phyloP scores from a whole-genome alignment of 2,888 invertebrate species.

The Lochmaea capreae region DNA sequence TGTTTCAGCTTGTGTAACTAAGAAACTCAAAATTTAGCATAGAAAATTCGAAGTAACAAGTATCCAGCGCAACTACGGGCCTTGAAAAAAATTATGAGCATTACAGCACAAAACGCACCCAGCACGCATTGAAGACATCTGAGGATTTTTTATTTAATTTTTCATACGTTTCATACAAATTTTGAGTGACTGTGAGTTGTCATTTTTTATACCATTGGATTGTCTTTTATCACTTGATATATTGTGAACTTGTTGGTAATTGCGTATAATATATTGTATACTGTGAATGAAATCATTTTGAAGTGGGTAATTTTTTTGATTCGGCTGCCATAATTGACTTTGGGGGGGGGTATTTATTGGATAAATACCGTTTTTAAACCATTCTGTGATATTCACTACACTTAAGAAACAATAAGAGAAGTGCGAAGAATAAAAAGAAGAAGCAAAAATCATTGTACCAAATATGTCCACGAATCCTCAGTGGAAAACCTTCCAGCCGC shows the following conservation, averaged over 20 bases:
- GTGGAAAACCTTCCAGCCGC: constrained; percentile 93
- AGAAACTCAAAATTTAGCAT: constrained; percentile 68
- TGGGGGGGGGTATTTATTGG: constrained; percentile 58
- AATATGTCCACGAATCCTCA: constrained; percentile 86
- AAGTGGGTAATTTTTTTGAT: constrained; percentile 53
- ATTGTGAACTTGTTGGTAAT: constrained; percentile 55
- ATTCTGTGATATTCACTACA: constrained; percentile 73
- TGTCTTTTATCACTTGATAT: constrained; percentile 47
- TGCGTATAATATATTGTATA: constrained; percentile 49
- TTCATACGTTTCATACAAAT: constrained; percentile 62
- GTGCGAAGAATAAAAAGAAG: constrained; percentile 58
- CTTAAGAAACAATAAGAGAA: constrained; percentile 64
- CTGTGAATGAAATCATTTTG: constrained; percentile 53
- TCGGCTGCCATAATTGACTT: constrained; percentile 61
- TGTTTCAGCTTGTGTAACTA: constrained; percentile 77
- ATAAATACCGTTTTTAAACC: constrained; percentile 64
- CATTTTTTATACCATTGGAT: constrained; percentile 54
- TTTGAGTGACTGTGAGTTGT: constrained; percentile 66
- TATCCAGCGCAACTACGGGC: constrained; percentile 65
- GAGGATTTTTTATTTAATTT: constrained; percentile 75
- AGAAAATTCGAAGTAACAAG: constrained; percentile 68
- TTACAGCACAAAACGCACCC: constrained; percentile 77
- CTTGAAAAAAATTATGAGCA: constrained; percentile 62
- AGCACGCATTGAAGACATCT: constrained; percentile 93
- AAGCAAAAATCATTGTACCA: constrained; percentile 54